Evolutionary conservation across 2,888 invertebrate species (phyloP), one percentile per base, ranked within the genome.

Genomic region (Palloptera scutellata): DNA sequence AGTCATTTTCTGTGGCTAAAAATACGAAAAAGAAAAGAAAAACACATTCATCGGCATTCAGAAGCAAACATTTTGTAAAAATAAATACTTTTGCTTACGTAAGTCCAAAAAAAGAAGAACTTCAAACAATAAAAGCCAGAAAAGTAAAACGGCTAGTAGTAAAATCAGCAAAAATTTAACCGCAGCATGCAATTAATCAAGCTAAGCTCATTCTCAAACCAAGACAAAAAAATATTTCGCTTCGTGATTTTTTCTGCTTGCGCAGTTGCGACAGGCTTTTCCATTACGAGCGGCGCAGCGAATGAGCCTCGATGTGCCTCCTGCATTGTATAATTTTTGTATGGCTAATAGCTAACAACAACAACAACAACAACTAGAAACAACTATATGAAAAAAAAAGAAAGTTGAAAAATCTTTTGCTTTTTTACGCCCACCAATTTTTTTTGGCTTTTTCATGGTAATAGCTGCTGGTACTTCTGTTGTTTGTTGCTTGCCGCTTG

Each of bases 161-260:
- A 71, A 72, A 72, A 71, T 72, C 72, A 73, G 73, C 73, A 71
- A 68, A 64, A 73, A 71, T 73, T 72, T 72, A 72, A 73, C 72
- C 73, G 67, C 73, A 71, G 72, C 71, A 70, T 72, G 73, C 73
- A 73, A 73, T 73, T 73, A 73, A 73, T 73, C 73, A 73, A 66
- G 61, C 59, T 55, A 48, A 40, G 57, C 54, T 13, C 64, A 51
- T n/a, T 55, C 45, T 57, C 40, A 40, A 51, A 19, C 48, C 17
- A 4, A 41, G 48, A 11, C 48, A 13, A 48, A 48, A 48, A 48
- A 48, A 48, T 11, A 5, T 1, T 45, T 45, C 10, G 15, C 48
- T 48, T 13, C 48, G 6, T 30, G 30, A 4, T 30, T 48, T 48
- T 48, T 13, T 13, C 8, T 48, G 48, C n/a, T 48, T 48, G 48